Evolutionary conservation across 1,140 invertebrate species (phyloP).

Genomic region (Macrobrachium rosenbergii): DNA sequence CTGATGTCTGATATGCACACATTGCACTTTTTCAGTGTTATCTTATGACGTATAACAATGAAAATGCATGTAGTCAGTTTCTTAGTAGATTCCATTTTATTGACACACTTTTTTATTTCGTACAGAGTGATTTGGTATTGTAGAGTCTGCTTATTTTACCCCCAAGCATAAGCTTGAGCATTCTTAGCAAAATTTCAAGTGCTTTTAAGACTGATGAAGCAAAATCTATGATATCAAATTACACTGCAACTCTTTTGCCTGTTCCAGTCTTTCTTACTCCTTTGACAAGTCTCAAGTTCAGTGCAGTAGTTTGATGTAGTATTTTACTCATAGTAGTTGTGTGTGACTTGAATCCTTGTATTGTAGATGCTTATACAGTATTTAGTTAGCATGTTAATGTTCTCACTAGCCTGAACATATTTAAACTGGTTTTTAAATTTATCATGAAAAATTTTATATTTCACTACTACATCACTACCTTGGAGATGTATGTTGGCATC

Average conservation of each 20-base stretch:
- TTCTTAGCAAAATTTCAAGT: not conserved
- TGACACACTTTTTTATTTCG: conserved; percentile 34
- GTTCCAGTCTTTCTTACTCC: not conserved
- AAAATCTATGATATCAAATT: conserved; percentile 21
- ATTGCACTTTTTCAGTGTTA: no score
- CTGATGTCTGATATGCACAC: no score
- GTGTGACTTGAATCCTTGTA: no score
- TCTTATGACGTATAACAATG: not conserved
- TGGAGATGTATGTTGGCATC: not conserved
- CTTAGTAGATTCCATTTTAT: conserved; percentile 22
- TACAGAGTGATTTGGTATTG: conserved; percentile 45
- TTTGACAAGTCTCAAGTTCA: not conserved
- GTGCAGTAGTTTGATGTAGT: no score
- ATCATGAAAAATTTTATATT: not conserved
- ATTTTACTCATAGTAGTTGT: no score
- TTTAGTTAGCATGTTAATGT: conserved; percentile 13
- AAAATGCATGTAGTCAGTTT: conserved; percentile 8
- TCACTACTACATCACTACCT: conserved; percentile 16
- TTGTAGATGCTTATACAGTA: not conserved
- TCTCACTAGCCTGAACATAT: not conserved
- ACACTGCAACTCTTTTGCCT: not conserved
- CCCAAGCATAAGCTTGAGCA: conserved; percentile 23
- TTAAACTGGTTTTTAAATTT: not conserved
- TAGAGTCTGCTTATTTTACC: not conserved
- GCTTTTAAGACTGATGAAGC: conserved; percentile 3